phyloP scores from a whole-genome alignment of 1,140 invertebrate genomes.

The Penaeus vannamei region DNA sequence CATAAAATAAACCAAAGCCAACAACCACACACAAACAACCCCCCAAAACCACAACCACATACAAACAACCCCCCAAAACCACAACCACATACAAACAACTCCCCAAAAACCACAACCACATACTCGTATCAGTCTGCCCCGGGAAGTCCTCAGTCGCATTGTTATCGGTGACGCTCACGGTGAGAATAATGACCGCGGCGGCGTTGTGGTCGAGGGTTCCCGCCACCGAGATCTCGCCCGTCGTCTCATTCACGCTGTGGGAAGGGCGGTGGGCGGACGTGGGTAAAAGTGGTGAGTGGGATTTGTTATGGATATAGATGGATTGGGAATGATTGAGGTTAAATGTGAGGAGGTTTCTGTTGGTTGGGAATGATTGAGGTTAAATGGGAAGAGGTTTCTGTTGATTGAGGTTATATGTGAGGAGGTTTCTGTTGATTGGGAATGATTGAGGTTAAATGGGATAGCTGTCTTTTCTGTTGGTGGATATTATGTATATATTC shows the following conservation, averaged over 20 bases:
- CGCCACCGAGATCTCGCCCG: conserved; percentile 77
- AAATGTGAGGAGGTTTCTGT: no score
- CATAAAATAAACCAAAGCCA: no score
- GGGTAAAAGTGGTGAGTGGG: neutral
- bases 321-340: neutral
- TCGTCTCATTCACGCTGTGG: conserved; percentile 70
- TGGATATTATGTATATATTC: no score
- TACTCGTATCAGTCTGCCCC: conserved; percentile 77
- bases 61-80: neutral
- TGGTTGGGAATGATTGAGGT: no score
- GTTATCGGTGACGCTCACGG: conserved; percentile 81
- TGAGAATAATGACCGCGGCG: conserved; percentile 84
- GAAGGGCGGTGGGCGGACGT: neutral
- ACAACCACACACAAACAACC: no score
- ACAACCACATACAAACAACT: neutral
- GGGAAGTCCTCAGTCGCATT: conserved; percentile 80
- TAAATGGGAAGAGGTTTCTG: no score
- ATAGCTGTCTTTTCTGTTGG: no score
- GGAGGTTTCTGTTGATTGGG: no score
- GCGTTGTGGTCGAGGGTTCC: conserved; percentile 83
- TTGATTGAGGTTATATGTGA: no score
- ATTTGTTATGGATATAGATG: neutral
- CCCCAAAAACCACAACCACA: conserved; percentile 7
- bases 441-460: no score
- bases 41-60: neutral